phyloP scores from a whole-genome alignment of 1,140 invertebrate genomes.

The Hypsibius dujardini region DNA sequence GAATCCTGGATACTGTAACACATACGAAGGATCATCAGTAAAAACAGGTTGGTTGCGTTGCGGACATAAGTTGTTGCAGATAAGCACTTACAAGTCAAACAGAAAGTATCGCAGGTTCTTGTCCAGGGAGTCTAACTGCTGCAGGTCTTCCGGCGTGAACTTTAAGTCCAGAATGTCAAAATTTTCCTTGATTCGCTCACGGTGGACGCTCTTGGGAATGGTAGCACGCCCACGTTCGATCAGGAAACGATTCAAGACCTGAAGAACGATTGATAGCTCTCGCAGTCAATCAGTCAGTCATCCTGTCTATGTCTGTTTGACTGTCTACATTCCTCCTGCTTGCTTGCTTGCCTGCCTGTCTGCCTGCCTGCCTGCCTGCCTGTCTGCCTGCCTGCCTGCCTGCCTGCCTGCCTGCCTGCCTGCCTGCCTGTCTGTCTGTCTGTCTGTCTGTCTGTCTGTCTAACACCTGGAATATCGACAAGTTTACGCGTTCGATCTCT shows the following conservation, averaged over 20 bases:
- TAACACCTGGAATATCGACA: too few relatives aligned
- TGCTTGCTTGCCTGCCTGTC: too few relatives aligned
- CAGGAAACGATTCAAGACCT: slow-evolving; percentile 35
- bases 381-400: too few relatives aligned
- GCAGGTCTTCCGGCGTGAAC: background rate
- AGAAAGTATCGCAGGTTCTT: background rate
- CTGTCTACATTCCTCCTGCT: too few relatives aligned
- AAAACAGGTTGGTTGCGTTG: background rate
- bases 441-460: too few relatives aligned
- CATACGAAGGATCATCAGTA: background rate
- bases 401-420: too few relatives aligned
- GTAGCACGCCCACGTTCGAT: slow-evolving; percentile 53
- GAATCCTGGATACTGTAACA: background rate
- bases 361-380: too few relatives aligned
- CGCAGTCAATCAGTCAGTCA: background rate
- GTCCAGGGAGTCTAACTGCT: background rate
- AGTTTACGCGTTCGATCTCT: slow-evolving; percentile 3
- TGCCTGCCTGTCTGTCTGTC: too few relatives aligned
- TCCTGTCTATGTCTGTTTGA: too few relatives aligned
- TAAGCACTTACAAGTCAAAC: background rate
- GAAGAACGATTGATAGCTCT: background rate
- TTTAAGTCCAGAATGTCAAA: background rate
- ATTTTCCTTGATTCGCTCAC: slow-evolving; percentile 48
- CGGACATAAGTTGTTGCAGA: too few relatives aligned
- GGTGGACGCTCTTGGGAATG: slow-evolving; percentile 56